phyloP scores from a whole-genome alignment of 2,113 vertebrate genomes.

The Brachyistius frenatus region DNA sequence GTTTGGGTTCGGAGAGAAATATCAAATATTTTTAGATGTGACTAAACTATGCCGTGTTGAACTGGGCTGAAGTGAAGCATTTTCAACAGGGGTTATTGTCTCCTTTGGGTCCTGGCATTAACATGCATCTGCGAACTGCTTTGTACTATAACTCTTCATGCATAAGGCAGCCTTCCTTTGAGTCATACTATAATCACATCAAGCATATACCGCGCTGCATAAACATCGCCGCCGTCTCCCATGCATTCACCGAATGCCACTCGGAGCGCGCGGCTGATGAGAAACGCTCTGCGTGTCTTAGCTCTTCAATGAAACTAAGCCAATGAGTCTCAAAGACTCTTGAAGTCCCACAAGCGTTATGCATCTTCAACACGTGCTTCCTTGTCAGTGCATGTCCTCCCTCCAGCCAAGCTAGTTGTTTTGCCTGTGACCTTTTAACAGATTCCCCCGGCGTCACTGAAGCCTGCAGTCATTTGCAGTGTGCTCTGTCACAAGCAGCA shows the following conservation, averaged over 20 bases:
- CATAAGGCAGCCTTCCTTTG: slow-evolving; percentile 52
- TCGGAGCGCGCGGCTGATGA: not conserved
- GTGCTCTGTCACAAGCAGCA: slow-evolving; percentile 73
- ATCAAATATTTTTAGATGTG: slow-evolving; percentile 49
- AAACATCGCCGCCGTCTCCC: slow-evolving; percentile 10
- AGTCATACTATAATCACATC: slow-evolving; percentile 58
- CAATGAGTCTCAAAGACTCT: slow-evolving; percentile 48
- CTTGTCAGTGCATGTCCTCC: slow-evolving; percentile 70
- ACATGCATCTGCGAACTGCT: slow-evolving; percentile 61
- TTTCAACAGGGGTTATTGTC: slow-evolving; percentile 33
- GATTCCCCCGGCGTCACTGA: slow-evolving; percentile 74
- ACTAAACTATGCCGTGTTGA: slow-evolving; percentile 25
- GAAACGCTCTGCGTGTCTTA: slow-evolving; percentile 11
- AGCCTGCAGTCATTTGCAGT: slow-evolving; percentile 79
- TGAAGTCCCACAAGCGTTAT: slow-evolving; percentile 52
- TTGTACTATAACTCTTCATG: slow-evolving; percentile 49
- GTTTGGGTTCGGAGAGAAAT: slow-evolving; percentile 43
- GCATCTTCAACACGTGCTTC: slow-evolving; percentile 67
- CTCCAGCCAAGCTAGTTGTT: slow-evolving; percentile 72
- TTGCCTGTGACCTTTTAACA: slow-evolving; percentile 81
- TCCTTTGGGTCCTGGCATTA: slow-evolving; percentile 65
- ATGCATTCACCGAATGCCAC: slow-evolving; percentile 17
- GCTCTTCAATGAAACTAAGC: slow-evolving; percentile 41
- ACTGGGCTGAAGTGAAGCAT: slow-evolving; percentile 35
- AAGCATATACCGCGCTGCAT: slow-evolving; percentile 25